Conservation (phyloP, 1,140 invertebrate species). For the Anastrepha ludens region DNA sequence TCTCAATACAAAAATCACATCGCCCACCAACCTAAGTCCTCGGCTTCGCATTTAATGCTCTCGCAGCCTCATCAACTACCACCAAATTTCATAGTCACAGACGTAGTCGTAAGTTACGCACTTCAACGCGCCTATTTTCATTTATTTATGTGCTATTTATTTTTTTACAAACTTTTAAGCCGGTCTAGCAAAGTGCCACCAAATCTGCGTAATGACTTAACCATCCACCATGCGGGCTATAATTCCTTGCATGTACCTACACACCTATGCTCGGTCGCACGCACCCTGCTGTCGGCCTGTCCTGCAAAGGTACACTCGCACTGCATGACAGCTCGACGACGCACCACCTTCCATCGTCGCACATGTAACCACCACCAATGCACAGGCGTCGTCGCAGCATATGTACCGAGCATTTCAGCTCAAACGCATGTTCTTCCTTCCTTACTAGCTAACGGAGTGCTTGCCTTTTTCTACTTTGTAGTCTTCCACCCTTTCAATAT, state of each 20-base stretch:
- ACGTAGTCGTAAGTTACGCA: neutral
- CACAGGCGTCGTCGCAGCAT: neutral
- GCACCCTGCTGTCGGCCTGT: constrained; percentile 40
- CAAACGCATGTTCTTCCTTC: constrained; percentile 9
- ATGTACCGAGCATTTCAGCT: neutral
- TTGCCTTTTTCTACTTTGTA: neutral
- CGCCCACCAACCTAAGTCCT: neutral
- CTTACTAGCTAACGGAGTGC: neutral
- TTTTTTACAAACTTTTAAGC: constrained; percentile 19
- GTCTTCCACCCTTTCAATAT: neutral
- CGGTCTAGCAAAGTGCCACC: neutral
- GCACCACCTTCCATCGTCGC: neutral
- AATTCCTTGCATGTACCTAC: neutral
- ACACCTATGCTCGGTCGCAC: neutral
- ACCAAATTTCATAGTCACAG: neutral
- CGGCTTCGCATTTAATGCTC: neutral
- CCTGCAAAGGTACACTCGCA: neutral
- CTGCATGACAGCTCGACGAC: neutral
- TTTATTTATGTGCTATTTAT: neutral
- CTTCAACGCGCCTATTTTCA: neutral
- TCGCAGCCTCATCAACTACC: neutral
- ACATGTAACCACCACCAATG: neutral
- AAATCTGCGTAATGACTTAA: constrained; percentile 20
- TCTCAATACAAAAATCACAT: too few relatives aligned
- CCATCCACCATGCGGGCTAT: neutral